These are phyloP conservation scores for Ranitomeya variabilis DNA, from an alignment of 2,113 vertebrate genomes.

Conservation along the genomic window DNA sequence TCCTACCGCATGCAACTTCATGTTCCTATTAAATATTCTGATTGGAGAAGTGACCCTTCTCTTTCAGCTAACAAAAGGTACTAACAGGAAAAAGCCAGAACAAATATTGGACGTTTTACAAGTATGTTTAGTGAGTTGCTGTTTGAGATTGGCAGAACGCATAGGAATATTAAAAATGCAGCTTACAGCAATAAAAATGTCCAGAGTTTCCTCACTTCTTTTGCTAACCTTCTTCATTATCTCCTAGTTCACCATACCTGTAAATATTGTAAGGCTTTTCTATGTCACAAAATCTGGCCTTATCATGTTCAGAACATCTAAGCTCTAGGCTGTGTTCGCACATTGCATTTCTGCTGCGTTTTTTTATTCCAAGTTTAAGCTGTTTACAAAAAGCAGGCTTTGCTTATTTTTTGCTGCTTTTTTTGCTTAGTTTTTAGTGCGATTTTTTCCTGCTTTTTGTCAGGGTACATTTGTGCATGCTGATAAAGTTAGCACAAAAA, in stretches of 20 bases:
- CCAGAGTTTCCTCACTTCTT: not conserved
- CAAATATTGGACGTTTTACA: constrained; percentile 38
- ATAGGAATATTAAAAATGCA: not conserved
- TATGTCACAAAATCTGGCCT: not conserved
- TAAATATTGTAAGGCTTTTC: not conserved
- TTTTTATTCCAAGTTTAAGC: no score
- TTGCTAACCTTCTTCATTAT: not conserved
- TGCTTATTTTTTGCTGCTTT: no score
- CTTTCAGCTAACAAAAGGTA: constrained; percentile 22
- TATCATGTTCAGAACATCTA: not conserved
- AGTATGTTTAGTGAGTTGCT: constrained; percentile 29
- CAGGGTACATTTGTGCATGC: no score
- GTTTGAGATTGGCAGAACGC: not conserved
- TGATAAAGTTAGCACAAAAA: no score
- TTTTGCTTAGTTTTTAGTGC: no score
- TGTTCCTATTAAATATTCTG: constrained; percentile 45
- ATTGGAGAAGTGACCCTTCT: constrained; percentile 40
- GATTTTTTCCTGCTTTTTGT: no score
- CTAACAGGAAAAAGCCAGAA: constrained; percentile 18
- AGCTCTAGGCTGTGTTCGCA: no score
- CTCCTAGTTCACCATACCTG: not conserved
- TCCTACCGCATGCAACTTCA: constrained; percentile 43
- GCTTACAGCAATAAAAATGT: not conserved
- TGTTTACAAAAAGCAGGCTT: no score
- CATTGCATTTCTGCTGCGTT: no score